Evolutionary conservation across 1,140 invertebrate genomes (phyloP).

Genomic region (Phocides pigmalion): DNA sequence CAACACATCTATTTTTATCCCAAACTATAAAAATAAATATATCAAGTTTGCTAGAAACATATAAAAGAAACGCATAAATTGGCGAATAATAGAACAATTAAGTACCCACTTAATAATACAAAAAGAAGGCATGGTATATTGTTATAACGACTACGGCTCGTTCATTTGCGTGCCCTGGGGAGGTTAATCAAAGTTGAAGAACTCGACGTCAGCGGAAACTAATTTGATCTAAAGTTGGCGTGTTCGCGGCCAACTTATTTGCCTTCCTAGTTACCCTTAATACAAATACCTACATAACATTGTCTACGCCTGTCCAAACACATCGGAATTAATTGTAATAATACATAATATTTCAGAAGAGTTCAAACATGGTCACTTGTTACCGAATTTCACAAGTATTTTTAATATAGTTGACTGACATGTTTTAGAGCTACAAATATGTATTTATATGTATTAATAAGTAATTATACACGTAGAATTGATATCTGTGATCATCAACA

Average conservation of each 20-base stretch:
- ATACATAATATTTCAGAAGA: too few relatives aligned
- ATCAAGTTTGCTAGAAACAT: too few relatives aligned
- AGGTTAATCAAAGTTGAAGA: slow-evolving; percentile 68
- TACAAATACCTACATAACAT: slow-evolving; percentile 58
- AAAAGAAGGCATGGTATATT: slow-evolving; percentile 16
- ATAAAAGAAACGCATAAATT: neutral
- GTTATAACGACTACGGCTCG: slow-evolving; percentile 28
- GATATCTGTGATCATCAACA: too few relatives aligned
- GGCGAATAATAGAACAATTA: neutral
- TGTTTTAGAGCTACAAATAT: too few relatives aligned
- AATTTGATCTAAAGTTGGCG: slow-evolving; percentile 73
- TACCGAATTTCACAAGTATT: too few relatives aligned
- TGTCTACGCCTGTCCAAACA: neutral
- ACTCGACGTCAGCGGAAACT: slow-evolving; percentile 63
- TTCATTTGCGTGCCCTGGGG: slow-evolving; percentile 59
- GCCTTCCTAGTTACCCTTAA: slow-evolving; percentile 63
- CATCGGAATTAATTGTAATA: too few relatives aligned
- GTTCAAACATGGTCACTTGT: too few relatives aligned
- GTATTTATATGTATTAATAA: too few relatives aligned
- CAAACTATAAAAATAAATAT: too few relatives aligned
- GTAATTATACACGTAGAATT: too few relatives aligned
- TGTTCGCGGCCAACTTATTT: slow-evolving; percentile 60
- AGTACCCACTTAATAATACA: neutral
- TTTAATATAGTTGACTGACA: too few relatives aligned
- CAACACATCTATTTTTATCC: too few relatives aligned